These are phyloP conservation scores for Trissonchulus latispiculum DNA, from an alignment of 2,888 invertebrate species.

Conservation along the genomic window DNA sequence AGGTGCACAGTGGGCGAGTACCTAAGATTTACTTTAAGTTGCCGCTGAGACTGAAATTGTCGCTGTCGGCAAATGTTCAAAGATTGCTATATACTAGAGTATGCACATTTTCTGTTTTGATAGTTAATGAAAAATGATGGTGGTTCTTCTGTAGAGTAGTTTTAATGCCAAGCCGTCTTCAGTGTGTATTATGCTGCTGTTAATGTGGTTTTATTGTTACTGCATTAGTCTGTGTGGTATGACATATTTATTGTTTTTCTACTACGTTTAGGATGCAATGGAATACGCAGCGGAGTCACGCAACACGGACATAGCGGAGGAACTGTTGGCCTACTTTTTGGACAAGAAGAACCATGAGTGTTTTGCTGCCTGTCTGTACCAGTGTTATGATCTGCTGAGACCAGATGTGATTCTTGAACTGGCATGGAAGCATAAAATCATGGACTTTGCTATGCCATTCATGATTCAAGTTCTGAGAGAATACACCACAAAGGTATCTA, in stretches of 20 bases:
- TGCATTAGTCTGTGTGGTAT: too few relatives aligned
- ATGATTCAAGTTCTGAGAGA: constrained; percentile 81
- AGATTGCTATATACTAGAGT: too few relatives aligned
- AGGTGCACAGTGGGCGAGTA: too few relatives aligned
- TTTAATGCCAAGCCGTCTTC: too few relatives aligned
- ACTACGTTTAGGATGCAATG: constrained; percentile 73
- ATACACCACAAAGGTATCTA: constrained; percentile 53
- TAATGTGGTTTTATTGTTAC: too few relatives aligned
- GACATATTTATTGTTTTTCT: not conserved
- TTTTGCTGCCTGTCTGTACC: constrained; percentile 91
- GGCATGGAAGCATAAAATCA: constrained; percentile 95
- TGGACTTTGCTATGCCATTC: constrained; percentile 99
- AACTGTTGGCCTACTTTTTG: constrained; percentile 93
- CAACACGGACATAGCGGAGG: constrained; percentile 94
- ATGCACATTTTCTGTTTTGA: too few relatives aligned
- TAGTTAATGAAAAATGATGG: too few relatives aligned
- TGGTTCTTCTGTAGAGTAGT: too few relatives aligned
- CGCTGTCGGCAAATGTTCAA: too few relatives aligned
- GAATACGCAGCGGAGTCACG: constrained; percentile 97
- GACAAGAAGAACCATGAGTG: constrained; percentile 89
- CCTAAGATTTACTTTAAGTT: too few relatives aligned
- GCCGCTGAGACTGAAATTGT: too few relatives aligned
- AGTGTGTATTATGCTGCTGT: too few relatives aligned
- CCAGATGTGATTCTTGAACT: constrained; percentile 96
- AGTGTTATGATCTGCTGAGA: constrained; percentile 95